Evolutionary conservation across 2,113 vertebrate genomes (phyloP), one percentile per base, ranked within the genome.

Genomic region (Callipepla californica): DNA sequence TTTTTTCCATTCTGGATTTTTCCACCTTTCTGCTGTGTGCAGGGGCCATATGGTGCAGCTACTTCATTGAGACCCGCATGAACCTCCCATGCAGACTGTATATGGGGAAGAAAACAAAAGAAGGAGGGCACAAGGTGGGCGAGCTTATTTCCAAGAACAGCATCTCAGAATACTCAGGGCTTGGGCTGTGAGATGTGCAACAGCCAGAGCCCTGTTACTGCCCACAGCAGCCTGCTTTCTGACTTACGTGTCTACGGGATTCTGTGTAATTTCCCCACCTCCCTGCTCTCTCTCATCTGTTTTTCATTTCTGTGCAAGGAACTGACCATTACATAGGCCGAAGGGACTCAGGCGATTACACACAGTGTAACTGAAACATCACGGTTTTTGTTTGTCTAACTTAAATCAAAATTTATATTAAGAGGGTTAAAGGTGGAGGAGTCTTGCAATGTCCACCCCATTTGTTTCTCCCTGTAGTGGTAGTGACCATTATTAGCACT

Each of bases 1-100:
- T 65, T 85, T n/a, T 58, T 57, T 30, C 28, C 55, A 67, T 91
- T 86, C 94, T 90, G 91, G 95, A 94, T 86, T 87, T 85, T 96
- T 95, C 90, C 58, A 85, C 80, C 87, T 96, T 93, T 44, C 93
- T 3, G 5, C 74, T 86, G 87, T 66, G 87, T 70, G 68, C 62
- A 76, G 80, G 69, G 94, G 91, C 85, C 91, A 79, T 72, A 87
- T 40, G 94, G 96, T 65, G 42, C 65, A 51, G 70, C 32, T 75
- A 79, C 92, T 91, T 92, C 73, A 68, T 76, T 69, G 80, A 84
- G 89, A 75, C 91, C 80, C 90, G 82, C 89, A 86, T 91, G 80
- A 93, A 90, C 75, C 88, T 95, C 95, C 85, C 85, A 32, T 66
- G 80, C n/a, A 72, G 70, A 70, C 58, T 51, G 74, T 81, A 87